These are phyloP conservation scores for Crotalus tigris DNA, from an alignment of 2,113 vertebrate species.

Conservation along the genomic window DNA sequence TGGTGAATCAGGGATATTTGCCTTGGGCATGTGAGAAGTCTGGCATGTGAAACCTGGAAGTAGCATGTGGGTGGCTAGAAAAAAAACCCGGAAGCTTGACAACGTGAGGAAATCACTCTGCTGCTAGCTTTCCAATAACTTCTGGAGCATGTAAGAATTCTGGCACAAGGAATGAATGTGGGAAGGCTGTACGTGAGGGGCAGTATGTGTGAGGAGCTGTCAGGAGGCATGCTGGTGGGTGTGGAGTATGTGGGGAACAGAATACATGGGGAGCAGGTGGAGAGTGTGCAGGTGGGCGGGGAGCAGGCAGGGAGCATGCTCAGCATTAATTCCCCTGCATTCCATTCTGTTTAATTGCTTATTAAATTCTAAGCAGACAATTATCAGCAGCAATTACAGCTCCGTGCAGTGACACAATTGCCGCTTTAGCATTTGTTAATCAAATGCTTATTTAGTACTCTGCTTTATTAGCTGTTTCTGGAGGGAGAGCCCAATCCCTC, in stretches of 20 bases:
- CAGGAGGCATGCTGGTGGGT: neutral
- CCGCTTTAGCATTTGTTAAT: constrained; percentile 85
- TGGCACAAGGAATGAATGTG: neutral
- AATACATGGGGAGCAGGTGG: neutral
- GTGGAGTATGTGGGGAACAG: neutral
- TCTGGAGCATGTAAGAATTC: neutral
- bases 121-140: neutral
- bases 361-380: constrained; percentile 88
- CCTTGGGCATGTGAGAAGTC: neutral
- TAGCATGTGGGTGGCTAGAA: neutral
- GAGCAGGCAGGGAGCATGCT: constrained; percentile 58
- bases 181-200: neutral
- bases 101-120: neutral
- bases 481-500: constrained; percentile 12
- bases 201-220: neutral
- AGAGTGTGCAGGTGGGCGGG: constrained; percentile 12
- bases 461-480: constrained; percentile 72
- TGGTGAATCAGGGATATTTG: neutral
- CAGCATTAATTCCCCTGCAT: constrained; percentile 75
- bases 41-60: neutral
- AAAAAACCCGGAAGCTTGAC: neutral
- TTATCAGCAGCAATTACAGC: constrained; percentile 85
- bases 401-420: constrained; percentile 81
- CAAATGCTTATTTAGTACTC: constrained; percentile 82
- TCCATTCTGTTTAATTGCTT: constrained; percentile 85